Percentiles rank a stretch among this genome's conserved stretches.
phyloP scores from a whole-genome alignment of 2,113 vertebrate genomes.

The Mus spicilegus region DNA sequence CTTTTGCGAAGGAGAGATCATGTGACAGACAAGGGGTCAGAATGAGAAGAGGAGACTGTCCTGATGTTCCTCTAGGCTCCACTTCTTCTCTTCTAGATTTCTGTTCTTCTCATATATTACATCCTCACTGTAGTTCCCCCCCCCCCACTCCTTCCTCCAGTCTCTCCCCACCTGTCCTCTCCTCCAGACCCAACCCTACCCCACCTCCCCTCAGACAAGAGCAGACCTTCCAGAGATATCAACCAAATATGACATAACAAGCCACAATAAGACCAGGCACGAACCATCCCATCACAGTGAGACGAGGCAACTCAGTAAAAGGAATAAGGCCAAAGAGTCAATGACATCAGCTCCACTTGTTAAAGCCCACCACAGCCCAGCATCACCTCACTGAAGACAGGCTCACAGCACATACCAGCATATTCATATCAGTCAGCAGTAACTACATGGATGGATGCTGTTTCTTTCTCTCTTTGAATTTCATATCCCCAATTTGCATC shows the following conservation, averaged over 20 bases:
- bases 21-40: neutral
- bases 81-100: neutral
- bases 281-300: neutral
- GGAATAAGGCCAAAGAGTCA: neutral
- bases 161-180: neutral
- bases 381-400: neutral
- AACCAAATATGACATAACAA: neutral
- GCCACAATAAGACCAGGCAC: neutral
- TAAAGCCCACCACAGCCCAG: neutral
- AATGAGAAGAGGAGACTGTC: neutral
- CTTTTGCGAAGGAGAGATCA: neutral
- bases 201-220: neutral
- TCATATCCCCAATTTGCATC: neutral
- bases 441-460: fast-evolving
- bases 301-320: neutral
- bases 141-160: neutral
- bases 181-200: neutral
- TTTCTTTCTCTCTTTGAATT: neutral
- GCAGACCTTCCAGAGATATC: neutral
- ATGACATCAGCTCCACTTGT: neutral
- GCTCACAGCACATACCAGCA: neutral
- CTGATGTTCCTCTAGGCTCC: too few species aligned
- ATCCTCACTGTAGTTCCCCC: neutral
- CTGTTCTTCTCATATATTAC: neutral
- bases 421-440: neutral